Percentiles rank a stretch among this genome's conserved stretches.
Evolutionary conservation across 2,888 invertebrate species (phyloP).

Genomic region (Tanypteryx hageni): DNA sequence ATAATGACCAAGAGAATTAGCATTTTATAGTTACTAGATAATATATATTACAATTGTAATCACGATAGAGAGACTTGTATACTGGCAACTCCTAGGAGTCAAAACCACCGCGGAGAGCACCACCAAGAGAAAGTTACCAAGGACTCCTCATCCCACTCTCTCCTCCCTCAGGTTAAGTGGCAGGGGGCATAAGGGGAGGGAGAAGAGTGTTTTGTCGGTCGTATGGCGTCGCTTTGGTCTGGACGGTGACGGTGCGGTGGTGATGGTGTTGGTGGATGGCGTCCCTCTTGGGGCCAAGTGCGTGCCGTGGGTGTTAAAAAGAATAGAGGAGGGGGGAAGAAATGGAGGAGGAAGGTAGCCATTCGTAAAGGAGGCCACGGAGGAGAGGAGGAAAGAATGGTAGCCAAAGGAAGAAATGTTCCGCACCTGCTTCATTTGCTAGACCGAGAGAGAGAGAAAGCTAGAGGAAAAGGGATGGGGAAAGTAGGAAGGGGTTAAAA

Average conservation of each 20-base stretch:
- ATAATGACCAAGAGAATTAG: too few relatives aligned
- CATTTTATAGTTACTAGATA: too few relatives aligned
- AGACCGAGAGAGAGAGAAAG: neutral
- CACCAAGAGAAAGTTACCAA: neutral
- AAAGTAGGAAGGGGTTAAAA: neutral
- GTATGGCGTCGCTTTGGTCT: neutral
- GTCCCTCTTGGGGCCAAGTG: neutral
- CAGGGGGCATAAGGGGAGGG: too few relatives aligned
- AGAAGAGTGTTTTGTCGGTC: neutral
- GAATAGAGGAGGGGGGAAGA: neutral
- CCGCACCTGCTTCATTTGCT: slow-evolving; percentile 24
- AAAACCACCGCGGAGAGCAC: neutral
- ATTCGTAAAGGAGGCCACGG: neutral
- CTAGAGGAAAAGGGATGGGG: neutral
- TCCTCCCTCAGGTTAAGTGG: neutral
- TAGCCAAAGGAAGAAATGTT: neutral
- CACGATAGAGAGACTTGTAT: neutral
- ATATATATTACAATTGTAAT: too few relatives aligned
- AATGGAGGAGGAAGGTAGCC: neutral
- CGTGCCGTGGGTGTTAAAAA: slow-evolving; percentile 35
- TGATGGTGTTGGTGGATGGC: neutral
- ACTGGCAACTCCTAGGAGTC: neutral
- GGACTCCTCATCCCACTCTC: neutral
- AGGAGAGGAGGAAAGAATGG: neutral
- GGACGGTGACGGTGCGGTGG: neutral